A percentile compares a stretch with the other conserved stretches of the same genome.
These are phyloP conservation scores for Ptychadena robeensis DNA, from an alignment of 2,797 vertebrate genomes.

Conservation along the genomic window DNA sequence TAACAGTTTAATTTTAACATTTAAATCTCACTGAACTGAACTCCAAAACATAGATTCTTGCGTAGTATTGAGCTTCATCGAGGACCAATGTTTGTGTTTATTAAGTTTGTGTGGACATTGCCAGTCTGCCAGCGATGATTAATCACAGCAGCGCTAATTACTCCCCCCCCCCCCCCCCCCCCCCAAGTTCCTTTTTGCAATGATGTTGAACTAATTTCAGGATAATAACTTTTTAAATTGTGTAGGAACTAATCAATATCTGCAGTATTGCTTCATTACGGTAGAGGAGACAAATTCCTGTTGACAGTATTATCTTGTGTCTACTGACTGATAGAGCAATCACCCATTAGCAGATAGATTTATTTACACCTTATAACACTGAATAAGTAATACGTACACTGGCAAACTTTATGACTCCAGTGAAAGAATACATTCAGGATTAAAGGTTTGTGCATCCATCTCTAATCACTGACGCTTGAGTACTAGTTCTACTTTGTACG, in stretches of 20 bases:
- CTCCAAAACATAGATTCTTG: neutral
- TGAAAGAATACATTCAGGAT: neutral
- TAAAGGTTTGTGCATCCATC: neutral
- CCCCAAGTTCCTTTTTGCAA: neutral
- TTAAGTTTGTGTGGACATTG: constrained; percentile 49
- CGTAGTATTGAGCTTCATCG: neutral
- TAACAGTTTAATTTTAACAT: too few species aligned
- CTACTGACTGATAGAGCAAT: constrained; percentile 61
- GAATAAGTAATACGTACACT: neutral
- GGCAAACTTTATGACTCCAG: neutral
- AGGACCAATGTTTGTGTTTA: neutral
- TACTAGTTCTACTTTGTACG: too few species aligned
- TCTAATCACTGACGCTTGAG: neutral
- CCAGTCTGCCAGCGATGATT: constrained; percentile 38
- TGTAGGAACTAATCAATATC: constrained; percentile 37
- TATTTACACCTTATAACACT: constrained; percentile 16
- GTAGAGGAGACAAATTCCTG: constrained; percentile 48
- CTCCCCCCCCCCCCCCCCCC: neutral
- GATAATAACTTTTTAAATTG: constrained; percentile 28
- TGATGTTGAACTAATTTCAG: constrained; percentile 23
- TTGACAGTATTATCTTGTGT: constrained; percentile 56
- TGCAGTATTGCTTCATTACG: constrained; percentile 40
- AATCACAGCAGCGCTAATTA: constrained; percentile 40
- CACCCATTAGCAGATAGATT: constrained; percentile 52
- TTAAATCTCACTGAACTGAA: too few species aligned